phyloP scores from a whole-genome alignment of 2,888 invertebrate genomes.

The Eupsilia transversa region DNA sequence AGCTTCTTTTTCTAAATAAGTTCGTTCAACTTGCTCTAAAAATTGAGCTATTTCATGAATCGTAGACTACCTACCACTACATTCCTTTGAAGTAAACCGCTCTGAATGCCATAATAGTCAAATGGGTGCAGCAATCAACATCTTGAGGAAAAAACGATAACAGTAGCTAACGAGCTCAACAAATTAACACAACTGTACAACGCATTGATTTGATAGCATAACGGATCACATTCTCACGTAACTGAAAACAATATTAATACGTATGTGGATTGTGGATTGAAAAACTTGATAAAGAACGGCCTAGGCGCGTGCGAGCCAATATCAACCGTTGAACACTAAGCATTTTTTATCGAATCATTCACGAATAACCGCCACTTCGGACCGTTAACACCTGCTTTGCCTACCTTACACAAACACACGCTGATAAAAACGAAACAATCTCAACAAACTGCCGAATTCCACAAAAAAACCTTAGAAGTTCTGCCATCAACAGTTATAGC shows the following conservation, averaged over 20 bases:
- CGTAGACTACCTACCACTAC: neutral
- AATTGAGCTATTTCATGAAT: neutral
- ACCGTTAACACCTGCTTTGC: slow-evolving; percentile 87
- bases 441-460: slow-evolving; percentile 47
- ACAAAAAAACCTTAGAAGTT: slow-evolving; percentile 56
- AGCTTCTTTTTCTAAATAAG: neutral
- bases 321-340: slow-evolving; percentile 79
- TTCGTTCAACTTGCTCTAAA: neutral
- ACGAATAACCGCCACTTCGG: slow-evolving; percentile 85
- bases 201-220: slow-evolving; percentile 52
- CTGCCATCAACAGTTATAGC: slow-evolving; percentile 64
- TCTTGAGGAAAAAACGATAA: slow-evolving; percentile 46
- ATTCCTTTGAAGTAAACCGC: slow-evolving; percentile 5
- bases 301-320: slow-evolving; percentile 76
- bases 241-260: slow-evolving; percentile 62
- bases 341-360: slow-evolving; percentile 85
- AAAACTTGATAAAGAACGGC: slow-evolving; percentile 71
- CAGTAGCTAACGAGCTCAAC: slow-evolving; percentile 61
- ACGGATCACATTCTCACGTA: slow-evolving; percentile 60
- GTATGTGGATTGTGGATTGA: slow-evolving; percentile 64
- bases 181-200: slow-evolving; percentile 63
- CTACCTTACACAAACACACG: slow-evolving; percentile 60
- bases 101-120: slow-evolving; percentile 21
- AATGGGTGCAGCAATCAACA: slow-evolving; percentile 46
- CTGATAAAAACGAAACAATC: slow-evolving; percentile 53